A percentile compares a stretch with the other conserved stretches of the same genome.
phyloP scores from a whole-genome alignment of 2,888 invertebrate genomes.

The Drosophila leonis region DNA sequence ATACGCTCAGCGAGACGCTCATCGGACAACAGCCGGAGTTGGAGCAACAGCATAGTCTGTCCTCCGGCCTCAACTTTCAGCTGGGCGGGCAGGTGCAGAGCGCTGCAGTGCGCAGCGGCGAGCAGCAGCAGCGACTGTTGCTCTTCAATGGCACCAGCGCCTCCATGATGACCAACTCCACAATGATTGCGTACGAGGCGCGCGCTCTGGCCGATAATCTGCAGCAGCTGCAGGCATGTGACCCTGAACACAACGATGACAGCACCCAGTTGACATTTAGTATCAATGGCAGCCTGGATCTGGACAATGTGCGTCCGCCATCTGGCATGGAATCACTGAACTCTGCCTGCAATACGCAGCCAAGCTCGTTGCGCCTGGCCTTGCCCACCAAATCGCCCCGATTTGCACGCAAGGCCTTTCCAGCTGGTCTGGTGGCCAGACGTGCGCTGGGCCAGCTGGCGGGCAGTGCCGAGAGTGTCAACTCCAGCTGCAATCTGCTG shows the following conservation, averaged over 20 bases:
- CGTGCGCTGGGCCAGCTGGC: constrained; percentile 88
- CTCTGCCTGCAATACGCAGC: constrained; percentile 65
- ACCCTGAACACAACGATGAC: constrained; percentile 43
- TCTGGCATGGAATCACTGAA: constrained; percentile 91
- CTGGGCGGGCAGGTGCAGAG: constrained; percentile 48
- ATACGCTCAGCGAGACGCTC: constrained; percentile 62
- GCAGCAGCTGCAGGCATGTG: constrained; percentile 54
- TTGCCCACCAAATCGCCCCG: constrained; percentile 84
- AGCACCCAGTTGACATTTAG: constrained; percentile 87
- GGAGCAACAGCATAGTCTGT: constrained; percentile 38
- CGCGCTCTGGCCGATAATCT: constrained; percentile 88
- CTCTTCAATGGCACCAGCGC: constrained; percentile 86
- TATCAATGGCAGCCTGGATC: constrained; percentile 88
- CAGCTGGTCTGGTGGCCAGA: constrained; percentile 90
- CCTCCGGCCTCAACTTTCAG: constrained; percentile 39
- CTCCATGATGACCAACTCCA: constrained; percentile 88
- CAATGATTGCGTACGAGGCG: constrained; percentile 91
- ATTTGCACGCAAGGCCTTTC: constrained; percentile 89
- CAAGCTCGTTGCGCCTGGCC: constrained; percentile 76
- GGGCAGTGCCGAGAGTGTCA: constrained; percentile 89
- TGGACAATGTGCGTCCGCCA: constrained; percentile 92
- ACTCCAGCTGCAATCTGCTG: constrained; percentile 88
- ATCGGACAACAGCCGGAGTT: constrained; percentile 55
- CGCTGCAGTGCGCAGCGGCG: constrained; percentile 64
- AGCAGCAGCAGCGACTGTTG: constrained; percentile 50